phyloP scores from a whole-genome alignment of 2,888 invertebrate species.

The Xanthia togata region DNA sequence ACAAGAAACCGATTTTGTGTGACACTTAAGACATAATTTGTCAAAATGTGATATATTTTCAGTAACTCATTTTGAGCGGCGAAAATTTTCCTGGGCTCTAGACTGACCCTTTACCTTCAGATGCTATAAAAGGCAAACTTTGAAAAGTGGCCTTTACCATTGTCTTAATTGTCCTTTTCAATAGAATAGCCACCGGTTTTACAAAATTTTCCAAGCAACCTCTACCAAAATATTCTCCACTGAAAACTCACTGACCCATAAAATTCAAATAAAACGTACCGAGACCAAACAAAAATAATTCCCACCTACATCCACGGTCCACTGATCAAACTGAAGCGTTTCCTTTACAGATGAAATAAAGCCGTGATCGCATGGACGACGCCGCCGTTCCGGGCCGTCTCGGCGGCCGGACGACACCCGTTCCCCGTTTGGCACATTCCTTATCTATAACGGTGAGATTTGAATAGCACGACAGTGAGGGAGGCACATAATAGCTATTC shows the following conservation, averaged over 20 bases:
- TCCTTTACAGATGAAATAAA: conserved; percentile 80
- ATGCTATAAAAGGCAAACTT: neutral
- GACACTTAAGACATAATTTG: too few relatives aligned
- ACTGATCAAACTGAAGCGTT: conserved; percentile 73
- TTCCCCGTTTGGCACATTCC: conserved; percentile 76
- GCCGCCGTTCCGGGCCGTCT: conserved; percentile 70
- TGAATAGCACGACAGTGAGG: conserved; percentile 70
- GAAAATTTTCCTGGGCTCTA: neutral
- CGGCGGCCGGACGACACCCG: conserved; percentile 72
- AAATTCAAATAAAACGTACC: conserved; percentile 34
- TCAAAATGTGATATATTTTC: neutral
- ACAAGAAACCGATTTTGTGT: too few relatives aligned
- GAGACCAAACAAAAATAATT: conserved; percentile 46
- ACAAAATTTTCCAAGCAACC: neutral
- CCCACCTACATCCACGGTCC: conserved; percentile 52
- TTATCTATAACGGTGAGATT: conserved; percentile 77
- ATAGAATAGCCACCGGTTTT: neutral
- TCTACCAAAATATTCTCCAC: neutral
- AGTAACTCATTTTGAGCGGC: neutral
- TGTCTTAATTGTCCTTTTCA: neutral
- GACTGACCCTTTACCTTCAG: too few relatives aligned
- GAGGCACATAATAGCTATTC: conserved; percentile 66
- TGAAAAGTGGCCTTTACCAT: neutral
- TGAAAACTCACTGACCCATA: conserved; percentile 30
- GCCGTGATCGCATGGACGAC: conserved; percentile 78